Base-by-base conservation (phyloP, 2,797 vertebrate species). In the Hemitrygon akajei region DNA sequence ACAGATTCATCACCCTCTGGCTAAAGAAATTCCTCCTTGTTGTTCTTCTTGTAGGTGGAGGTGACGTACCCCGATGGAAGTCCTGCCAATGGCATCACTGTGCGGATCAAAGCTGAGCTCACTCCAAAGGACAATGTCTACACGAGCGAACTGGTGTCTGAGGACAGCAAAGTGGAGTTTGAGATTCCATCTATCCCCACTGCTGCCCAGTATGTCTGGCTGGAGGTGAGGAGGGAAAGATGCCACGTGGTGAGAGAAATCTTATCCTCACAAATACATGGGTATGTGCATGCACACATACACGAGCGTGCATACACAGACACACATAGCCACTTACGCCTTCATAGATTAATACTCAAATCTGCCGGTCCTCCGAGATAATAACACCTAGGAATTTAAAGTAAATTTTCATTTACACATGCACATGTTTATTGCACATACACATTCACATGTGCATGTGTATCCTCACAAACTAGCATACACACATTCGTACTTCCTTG, bases 181-280 rank as follows among this genome's bases (percentile, higher is more conserved):
- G 98, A 98, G 96, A 98, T 99, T 95, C 98, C 98, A 0, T 98
- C 98, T 94, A 98, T 99, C 94, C 98, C 98, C 7, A 97, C 97
- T 4, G 97, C 97, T 75, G 98, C 98, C 94, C 98, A 99, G 94
- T 98, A 98, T 56, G 97, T 99, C 96, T 99, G 98, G 98, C 96
- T 99, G 66, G 98, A 99, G 98, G 98, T 99, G 95, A 96, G 98
- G 94, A 79, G 40, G 0, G 79, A 80, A 3, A 14, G 37, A 22
- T 7, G 63, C 87, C 20, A 25, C n/a, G 84, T 25, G 87, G 60
- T 91, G 25, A 40, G 71, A 76, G 91, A 18, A 3, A 69, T 14
- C 20, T 73, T 73, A 25, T 25, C 47, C 47, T 47, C 47, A 47
- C 47, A 47, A 47, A 1, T 47, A 47, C 47, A 3, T 1, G 66